A percentile compares a stretch with the other conserved stretches of the same genome.
These are phyloP conservation scores for Bombus pascuorum DNA, from an alignment of 1,140 invertebrate genomes.

Conservation along the genomic window DNA sequence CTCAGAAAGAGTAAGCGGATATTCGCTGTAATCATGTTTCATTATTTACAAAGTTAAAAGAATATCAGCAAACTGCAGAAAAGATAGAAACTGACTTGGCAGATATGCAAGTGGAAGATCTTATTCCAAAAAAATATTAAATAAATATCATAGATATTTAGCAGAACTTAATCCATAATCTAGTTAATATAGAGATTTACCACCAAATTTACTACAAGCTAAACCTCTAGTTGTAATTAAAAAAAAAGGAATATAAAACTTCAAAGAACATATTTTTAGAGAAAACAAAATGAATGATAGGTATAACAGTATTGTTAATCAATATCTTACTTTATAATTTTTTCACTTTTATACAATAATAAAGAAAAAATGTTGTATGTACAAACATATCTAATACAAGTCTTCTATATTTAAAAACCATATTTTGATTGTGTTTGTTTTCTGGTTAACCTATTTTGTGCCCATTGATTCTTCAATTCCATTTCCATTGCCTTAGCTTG, in stretches of 20 bases:
- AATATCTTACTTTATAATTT: constrained; percentile 14
- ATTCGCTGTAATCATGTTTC: constrained; percentile 63
- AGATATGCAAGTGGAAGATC: constrained; percentile 68
- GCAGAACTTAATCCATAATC: constrained; percentile 68
- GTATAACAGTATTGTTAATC: constrained; percentile 38
- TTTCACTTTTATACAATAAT: constrained; percentile 31
- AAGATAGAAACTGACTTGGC: constrained; percentile 66
- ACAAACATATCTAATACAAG: constrained; percentile 29
- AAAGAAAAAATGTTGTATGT: constrained; percentile 19
- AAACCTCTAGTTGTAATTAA: constrained; percentile 72
- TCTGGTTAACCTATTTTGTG: constrained; percentile 91
- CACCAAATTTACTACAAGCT: constrained; percentile 76
- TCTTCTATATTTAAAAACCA: constrained; percentile 86
- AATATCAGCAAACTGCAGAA: constrained; percentile 70
- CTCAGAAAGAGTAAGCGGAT: constrained; percentile 62
- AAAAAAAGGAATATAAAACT: constrained; percentile 69
- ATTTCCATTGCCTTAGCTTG: constrained; percentile 90
- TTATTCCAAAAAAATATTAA: constrained; percentile 64
- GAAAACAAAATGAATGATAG: constrained; percentile 24
- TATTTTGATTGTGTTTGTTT: constrained; percentile 95
- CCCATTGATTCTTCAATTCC: constrained; percentile 97
- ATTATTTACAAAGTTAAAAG: constrained; percentile 66
- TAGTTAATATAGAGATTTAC: constrained; percentile 72
- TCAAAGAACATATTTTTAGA: constrained; percentile 54
- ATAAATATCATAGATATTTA: constrained; percentile 69